Conservation (phyloP, 2,888 invertebrate genomes). For the Myopa testacea region DNA sequence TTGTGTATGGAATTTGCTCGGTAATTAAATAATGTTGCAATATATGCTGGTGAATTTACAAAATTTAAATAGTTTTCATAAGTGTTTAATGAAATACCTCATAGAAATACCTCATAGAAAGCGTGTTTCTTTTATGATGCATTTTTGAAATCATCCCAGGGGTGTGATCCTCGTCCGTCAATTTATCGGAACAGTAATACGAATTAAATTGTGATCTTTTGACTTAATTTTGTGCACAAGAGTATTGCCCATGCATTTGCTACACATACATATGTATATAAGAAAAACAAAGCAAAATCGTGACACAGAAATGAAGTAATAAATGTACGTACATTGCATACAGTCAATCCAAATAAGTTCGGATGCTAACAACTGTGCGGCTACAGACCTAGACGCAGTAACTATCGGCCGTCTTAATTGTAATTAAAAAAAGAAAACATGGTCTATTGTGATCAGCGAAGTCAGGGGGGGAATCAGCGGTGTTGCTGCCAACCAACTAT, state of each 20-base stretch:
- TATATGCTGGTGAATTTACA: constrained; percentile 3
- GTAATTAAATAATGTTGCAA: constrained; percentile 25
- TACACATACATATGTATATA: too few species aligned
- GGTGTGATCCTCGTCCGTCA: too few species aligned
- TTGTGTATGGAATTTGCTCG: constrained; percentile 25
- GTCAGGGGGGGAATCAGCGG: background rate
- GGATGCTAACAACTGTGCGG: background rate
- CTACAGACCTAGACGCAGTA: background rate
- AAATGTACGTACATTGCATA: constrained; percentile 1
- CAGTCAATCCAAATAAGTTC: constrained; percentile 9
- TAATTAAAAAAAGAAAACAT: constrained; percentile 2
- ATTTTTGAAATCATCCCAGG: too few species aligned
- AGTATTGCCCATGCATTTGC: too few species aligned
- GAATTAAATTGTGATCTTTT: too few species aligned
- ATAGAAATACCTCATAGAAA: too few species aligned
- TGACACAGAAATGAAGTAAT: constrained; percentile 22
- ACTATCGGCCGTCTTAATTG: constrained; percentile 22
- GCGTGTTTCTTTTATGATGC: too few species aligned
- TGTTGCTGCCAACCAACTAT: constrained; percentile 18
- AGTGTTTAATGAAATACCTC: too few species aligned
- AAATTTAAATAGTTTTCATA: background rate
- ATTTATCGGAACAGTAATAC: too few species aligned
- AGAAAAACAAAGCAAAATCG: constrained; percentile 17
- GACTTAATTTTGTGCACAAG: too few species aligned
- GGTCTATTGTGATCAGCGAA: background rate